Evolutionary conservation across 1,140 invertebrate genomes (phyloP).

Genomic region (Andrena cerasifolii): DNA sequence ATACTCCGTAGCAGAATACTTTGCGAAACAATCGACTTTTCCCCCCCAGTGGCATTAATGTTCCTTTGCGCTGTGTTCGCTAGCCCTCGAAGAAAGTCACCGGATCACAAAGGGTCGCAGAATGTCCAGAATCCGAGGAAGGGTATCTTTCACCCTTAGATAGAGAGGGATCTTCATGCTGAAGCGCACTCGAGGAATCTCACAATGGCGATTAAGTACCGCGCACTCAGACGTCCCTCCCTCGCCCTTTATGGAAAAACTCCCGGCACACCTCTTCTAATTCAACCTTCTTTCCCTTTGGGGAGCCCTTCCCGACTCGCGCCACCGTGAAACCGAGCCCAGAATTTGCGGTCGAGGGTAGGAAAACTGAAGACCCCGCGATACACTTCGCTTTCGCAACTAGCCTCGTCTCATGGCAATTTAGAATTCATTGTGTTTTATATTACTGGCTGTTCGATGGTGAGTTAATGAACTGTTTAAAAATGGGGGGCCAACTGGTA

Average conservation of each 20-base stretch:
- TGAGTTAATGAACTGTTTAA: background rate
- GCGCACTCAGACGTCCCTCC: conserved; percentile 36
- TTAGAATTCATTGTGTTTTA: too few species aligned
- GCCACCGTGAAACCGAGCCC: too few species aligned
- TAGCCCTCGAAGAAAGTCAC: conserved; percentile 26
- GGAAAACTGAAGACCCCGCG: too few species aligned
- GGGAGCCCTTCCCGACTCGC: background rate
- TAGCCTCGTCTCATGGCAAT: too few species aligned
- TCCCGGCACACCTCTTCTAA: background rate
- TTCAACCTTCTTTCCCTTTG: conserved; percentile 1
- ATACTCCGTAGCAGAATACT: conserved; percentile 2
- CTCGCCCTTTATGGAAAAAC: conserved; percentile 32
- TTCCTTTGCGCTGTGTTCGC: background rate
- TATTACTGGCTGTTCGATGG: background rate
- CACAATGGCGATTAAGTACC: conserved; percentile 48
- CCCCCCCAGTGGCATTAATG: background rate
- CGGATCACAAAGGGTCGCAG: conserved; percentile 20
- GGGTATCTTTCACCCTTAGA: conserved; percentile 20
- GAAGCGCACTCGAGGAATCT: conserved; percentile 29
- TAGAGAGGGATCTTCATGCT: conserved; percentile 16
- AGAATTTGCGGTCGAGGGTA: too few species aligned
- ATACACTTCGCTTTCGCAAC: too few species aligned
- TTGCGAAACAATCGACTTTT: background rate
- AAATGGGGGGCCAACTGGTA: background rate
- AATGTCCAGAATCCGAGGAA: conserved; percentile 10